These are phyloP conservation scores for Neoarius graeffei DNA, from an alignment of 2,113 vertebrate genomes.

Conservation along the genomic window DNA sequence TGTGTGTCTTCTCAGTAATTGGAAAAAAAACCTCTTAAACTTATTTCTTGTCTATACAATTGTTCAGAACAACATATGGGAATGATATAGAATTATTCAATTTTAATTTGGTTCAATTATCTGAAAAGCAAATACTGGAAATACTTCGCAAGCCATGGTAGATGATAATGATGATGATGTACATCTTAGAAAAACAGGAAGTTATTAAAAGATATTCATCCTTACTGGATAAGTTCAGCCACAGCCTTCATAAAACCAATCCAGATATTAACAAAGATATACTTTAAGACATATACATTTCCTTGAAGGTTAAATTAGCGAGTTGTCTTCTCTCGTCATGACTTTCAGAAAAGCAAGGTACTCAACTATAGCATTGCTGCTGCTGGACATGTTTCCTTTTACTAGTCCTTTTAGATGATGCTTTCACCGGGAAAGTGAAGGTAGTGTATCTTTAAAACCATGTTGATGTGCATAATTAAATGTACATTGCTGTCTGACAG, in stretches of 20 bases:
- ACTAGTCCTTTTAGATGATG: background rate
- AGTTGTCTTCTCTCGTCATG: background rate
- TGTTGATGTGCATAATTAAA: background rate
- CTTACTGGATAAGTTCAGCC: background rate
- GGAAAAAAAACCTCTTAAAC: background rate
- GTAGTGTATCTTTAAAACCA: background rate
- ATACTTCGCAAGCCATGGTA: background rate
- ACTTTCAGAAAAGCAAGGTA: background rate
- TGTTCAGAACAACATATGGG: background rate
- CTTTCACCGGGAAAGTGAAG: background rate
- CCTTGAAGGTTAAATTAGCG: background rate
- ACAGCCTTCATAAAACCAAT: background rate
- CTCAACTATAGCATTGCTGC: background rate
- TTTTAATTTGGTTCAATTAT: background rate
- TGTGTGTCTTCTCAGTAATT: background rate
- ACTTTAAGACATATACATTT: background rate
- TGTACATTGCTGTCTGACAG: background rate
- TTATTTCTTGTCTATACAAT: background rate
- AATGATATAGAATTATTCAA: background rate
- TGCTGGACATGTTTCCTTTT: background rate
- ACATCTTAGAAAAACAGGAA: background rate
- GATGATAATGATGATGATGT: background rate
- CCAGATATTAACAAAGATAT: background rate
- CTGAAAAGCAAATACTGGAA: background rate
- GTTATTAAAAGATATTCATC: background rate